Conservation (phyloP, 1,140 invertebrate species). For the Teleopsis dalmanni region DNA sequence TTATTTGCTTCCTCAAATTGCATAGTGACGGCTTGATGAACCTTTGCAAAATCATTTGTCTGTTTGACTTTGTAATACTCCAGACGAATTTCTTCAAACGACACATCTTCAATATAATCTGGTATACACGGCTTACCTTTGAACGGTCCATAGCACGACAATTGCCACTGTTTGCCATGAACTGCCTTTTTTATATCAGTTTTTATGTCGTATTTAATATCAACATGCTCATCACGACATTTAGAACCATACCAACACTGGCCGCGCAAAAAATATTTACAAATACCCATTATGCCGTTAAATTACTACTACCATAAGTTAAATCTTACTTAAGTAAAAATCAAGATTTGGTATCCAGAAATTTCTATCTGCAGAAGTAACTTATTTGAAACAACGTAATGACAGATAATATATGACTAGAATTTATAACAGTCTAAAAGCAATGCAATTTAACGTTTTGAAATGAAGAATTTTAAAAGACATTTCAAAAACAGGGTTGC, state of each 20-base stretch:
- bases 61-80: constrained; percentile 53
- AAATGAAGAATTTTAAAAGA: no score
- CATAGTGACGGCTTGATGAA: constrained; percentile 28
- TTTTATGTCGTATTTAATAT: constrained; percentile 38
- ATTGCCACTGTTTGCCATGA: constrained; percentile 56
- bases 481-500: no score
- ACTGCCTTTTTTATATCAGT: constrained; percentile 51
- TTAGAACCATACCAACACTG: constrained; percentile 54
- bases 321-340: no score
- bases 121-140: constrained; percentile 53
- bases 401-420: no score
- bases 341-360: no score
- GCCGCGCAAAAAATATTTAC: constrained; percentile 55
- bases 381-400: no score
- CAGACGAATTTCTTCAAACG: constrained; percentile 55
- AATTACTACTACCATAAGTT: no score
- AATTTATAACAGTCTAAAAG: no score
- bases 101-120: constrained; percentile 53
- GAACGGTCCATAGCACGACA: constrained; percentile 56
- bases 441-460: no score
- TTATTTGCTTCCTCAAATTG: constrained; percentile 28
- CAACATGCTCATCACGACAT: constrained; percentile 54
- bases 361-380: no score
- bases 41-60: constrained; percentile 27
- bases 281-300: constrained; percentile 49